A percentile compares a stretch with the other conserved stretches of the same genome.
Evolutionary conservation across 2,888 invertebrate species (phyloP).

Genomic region (Poecilobothrus nobilitatus): DNA sequence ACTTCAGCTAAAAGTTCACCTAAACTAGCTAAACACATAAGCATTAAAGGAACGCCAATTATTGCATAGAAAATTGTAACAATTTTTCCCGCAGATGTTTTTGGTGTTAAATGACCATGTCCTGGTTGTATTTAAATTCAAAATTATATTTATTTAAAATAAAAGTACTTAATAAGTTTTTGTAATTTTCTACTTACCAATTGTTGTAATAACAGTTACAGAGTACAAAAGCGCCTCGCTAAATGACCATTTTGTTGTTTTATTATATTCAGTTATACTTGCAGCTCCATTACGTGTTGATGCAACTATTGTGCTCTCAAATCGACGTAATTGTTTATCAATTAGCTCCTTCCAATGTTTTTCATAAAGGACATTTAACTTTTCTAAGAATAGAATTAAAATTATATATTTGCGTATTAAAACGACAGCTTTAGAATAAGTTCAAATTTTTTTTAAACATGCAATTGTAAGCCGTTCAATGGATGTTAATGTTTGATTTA

Average conservation of each 20-base stretch:
- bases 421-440: neutral
- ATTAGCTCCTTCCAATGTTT: constrained; percentile 76
- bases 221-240: constrained; percentile 77
- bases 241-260: constrained; percentile 59
- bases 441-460: no score
- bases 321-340: constrained; percentile 66
- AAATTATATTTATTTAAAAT: neutral
- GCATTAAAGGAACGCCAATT: constrained; percentile 77
- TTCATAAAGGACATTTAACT: constrained; percentile 73
- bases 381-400: constrained; percentile 48
- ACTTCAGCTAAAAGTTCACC: constrained; percentile 72
- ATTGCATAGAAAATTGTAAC: constrained; percentile 81
- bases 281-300: constrained; percentile 53
- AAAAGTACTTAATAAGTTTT: constrained; percentile 56
- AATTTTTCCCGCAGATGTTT: constrained; percentile 72
- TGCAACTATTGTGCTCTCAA: constrained; percentile 70
- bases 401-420: neutral
- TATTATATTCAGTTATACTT: constrained; percentile 13
- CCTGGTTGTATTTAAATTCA: constrained; percentile 48
- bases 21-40: constrained; percentile 76
- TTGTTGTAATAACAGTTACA: constrained; percentile 79
- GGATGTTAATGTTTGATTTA: no score
- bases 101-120: constrained; percentile 77
- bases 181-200: constrained; percentile 53
- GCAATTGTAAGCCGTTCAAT: no score